Base-by-base conservation (phyloP, 2,113 vertebrate species). In the Corythaeola cristata region DNA sequence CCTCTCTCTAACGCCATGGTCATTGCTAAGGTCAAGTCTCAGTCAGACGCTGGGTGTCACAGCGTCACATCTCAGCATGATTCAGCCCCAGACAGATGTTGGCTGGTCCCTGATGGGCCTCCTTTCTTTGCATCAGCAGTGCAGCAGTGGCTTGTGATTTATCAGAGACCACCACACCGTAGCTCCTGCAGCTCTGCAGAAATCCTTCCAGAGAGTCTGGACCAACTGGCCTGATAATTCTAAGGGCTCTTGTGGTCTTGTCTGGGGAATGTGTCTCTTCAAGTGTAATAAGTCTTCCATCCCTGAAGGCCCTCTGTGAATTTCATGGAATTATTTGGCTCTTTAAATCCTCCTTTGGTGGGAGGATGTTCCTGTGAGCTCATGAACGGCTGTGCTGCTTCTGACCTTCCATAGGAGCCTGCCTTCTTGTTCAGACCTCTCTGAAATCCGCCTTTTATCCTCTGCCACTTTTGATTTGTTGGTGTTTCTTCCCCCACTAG, bases 401-500 rank as follows among this genome's bases (percentile, higher is more conserved):
- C 73, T 86, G 74, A 26, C 33, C 75, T 93, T 89, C 89, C n/a
- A 55, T 12, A 59, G 77, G 59, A 96, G 13, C 64, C 63, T 81
- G 78, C 15, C 32, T 74, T 85, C 82, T 88, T 85, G 16, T 56
- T 85, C 89, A 60, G 76, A 84, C 56, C 69, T 35, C 59, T 93
- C 84, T 22, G 35, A 90, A 96, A 95, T 94, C 93, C 5, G 0
- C 62, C 55, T 94, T 94, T 96, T 92, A 73, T 96, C 85, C 53
- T 89, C 96, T 96, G 81, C 87, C 93, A 91, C 74, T 53, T 94
- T 71, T 95, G 87, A 96, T 93, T 95, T 95, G 84, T 85, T 84
- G 89, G 47, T 30, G 49, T 95, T 93, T 74, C 66, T 95, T 92
- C 85, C 89, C 37, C 77, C 60, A 62, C 68, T 69, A 76, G 24